phyloP scores from a whole-genome alignment of 2,888 invertebrate genomes.

The Craniophora ligustri region DNA sequence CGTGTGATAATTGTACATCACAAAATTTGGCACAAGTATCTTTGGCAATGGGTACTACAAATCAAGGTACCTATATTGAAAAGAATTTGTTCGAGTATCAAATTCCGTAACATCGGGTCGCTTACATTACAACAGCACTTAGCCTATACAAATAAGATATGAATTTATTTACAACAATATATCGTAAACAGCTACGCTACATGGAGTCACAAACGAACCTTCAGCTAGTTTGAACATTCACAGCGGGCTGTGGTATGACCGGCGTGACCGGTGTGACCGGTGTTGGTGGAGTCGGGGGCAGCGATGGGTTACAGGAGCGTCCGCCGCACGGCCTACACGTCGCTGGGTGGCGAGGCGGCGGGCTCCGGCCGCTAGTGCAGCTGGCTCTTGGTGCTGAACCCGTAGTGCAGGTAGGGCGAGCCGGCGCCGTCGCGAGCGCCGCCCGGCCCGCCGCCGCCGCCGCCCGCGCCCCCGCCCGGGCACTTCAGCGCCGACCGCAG shows the following conservation, averaged over 20 bases:
- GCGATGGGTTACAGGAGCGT: conserved; percentile 37
- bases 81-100: conserved; percentile 32
- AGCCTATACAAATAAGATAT: conserved; percentile 55
- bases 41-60: conserved; percentile 46
- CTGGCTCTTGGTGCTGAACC: conserved; percentile 88
- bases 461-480: conserved; percentile 84
- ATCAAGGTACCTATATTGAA: conserved; percentile 33
- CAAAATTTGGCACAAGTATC: conserved; percentile 55
- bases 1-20: conserved; percentile 29
- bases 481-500: conserved; percentile 91
- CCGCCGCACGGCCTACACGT: conserved; percentile 73
- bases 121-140: conserved; percentile 51
- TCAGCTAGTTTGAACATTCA: conserved; percentile 52
- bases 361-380: conserved; percentile 83
- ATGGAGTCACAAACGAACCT: conserved; percentile 42
- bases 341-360: conserved; percentile 83
- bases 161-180: conserved; percentile 62
- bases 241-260: conserved; percentile 24
- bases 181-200: conserved; percentile 52
- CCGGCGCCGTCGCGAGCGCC: conserved; percentile 85
- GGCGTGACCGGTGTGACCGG: conserved; percentile 15
- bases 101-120: conserved; percentile 21
- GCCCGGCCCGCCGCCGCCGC: conserved; percentile 71
- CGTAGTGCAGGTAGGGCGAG: conserved; percentile 90
- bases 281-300: conserved; percentile 13